phyloP scores from a whole-genome alignment of 92 coral and sea anemone species.

The Siderastrea siderea region DNA sequence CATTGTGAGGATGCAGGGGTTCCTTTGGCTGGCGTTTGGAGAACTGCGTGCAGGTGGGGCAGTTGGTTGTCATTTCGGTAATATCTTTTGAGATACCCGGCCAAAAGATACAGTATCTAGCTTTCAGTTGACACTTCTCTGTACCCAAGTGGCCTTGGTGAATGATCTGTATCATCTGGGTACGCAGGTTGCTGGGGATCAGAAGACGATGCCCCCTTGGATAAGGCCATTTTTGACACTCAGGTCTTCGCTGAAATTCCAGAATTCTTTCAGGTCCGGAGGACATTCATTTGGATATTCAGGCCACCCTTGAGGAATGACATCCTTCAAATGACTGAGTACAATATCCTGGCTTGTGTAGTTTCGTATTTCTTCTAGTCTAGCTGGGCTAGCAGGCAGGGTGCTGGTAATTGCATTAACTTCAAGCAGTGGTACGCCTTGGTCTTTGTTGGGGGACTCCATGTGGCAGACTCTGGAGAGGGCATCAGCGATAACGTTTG shows the following conservation, averaged over 20 bases:
- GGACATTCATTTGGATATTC: constrained; percentile 58
- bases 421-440: constrained; percentile 42
- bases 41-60: constrained; percentile 46
- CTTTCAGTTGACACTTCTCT: constrained; percentile 60
- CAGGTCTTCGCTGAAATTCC: constrained; percentile 70
- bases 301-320: constrained; percentile 72
- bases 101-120: constrained; percentile 35
- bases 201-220: constrained; percentile 35
- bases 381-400: constrained; percentile 54
- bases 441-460: constrained; percentile 31
- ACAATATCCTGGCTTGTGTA: constrained; percentile 39
- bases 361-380: constrained; percentile 64
- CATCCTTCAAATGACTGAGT: constrained; percentile 43
- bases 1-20: constrained; percentile 1
- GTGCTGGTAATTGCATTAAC: constrained; percentile 57
- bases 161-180: constrained; percentile 21
- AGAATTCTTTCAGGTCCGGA: constrained; percentile 49
- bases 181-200: constrained; percentile 33
- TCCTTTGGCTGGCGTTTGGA: constrained; percentile 60
- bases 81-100: constrained; percentile 11
- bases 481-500: constrained; percentile 63
- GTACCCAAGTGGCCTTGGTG: constrained; percentile 67
- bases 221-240: constrained; percentile 69
- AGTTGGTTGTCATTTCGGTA: constrained; percentile 51
- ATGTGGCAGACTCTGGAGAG: constrained; percentile 62